Percentiles rank a stretch among this genome's conserved stretches.
Conservation (phyloP, 2,888 invertebrate species). For the Taphrorychus bicolor region DNA sequence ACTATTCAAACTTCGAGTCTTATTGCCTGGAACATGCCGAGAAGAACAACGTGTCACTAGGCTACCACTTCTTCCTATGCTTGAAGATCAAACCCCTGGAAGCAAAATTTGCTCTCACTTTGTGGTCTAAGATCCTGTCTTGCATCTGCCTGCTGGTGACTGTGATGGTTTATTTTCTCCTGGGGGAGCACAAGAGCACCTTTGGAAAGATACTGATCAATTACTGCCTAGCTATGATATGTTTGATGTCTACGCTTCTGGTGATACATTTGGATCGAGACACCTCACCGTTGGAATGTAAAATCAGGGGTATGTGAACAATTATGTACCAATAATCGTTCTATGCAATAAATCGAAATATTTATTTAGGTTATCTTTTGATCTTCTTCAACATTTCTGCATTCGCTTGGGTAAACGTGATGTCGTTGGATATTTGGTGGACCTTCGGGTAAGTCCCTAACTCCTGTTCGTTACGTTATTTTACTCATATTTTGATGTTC, state of each 20-base stretch:
- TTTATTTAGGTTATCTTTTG: background rate
- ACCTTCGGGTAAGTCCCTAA: conserved; percentile 49
- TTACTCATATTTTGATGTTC: background rate
- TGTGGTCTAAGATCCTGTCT: conserved; percentile 47
- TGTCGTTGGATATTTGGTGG: conserved; percentile 52
- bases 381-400: conserved; percentile 43
- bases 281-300: conserved; percentile 23
- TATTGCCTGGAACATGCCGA: conserved; percentile 47
- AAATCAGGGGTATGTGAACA: conserved; percentile 44
- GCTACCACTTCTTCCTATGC: conserved; percentile 43
- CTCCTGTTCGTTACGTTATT: background rate
- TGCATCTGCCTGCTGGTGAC: conserved; percentile 46
- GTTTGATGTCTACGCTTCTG: conserved; percentile 42
- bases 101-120: conserved; percentile 44
- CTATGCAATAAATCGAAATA: background rate
- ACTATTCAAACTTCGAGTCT: conserved; percentile 27
- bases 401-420: conserved; percentile 52
- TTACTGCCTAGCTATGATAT: conserved; percentile 46
- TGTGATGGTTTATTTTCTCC: conserved; percentile 45
- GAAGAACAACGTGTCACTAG: conserved; percentile 25
- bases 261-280: conserved; percentile 33
- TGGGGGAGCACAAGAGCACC: conserved; percentile 46
- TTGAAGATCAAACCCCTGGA: background rate
- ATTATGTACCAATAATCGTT: too few relatives aligned
- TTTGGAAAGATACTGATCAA: conserved; percentile 51